A percentile compares a stretch with the other conserved stretches of the same genome.
phyloP scores from a whole-genome alignment of 2,888 invertebrate genomes.

The Calameuta idolon region DNA sequence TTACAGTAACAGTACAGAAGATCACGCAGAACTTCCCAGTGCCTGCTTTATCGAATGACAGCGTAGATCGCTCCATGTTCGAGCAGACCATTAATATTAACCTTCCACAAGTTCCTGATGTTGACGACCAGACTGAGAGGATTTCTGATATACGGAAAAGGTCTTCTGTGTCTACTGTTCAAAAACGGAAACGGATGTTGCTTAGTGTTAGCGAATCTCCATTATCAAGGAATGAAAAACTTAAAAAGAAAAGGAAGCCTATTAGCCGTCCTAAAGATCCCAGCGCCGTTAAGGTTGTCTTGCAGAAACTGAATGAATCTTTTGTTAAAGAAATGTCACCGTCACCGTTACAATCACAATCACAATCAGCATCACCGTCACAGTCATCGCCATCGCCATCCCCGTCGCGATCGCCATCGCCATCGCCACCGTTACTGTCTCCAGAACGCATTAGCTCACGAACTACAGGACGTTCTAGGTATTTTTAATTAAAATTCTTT shows the following conservation, averaged over 20 bases:
- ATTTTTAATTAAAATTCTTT: background rate
- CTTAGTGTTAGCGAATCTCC: slow-evolving; percentile 25
- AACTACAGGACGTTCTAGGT: slow-evolving; percentile 6
- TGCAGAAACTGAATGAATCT: slow-evolving; percentile 50
- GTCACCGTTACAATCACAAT: background rate
- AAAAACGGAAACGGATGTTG: background rate
- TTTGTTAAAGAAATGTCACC: slow-evolving; percentile 27
- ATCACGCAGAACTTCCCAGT: slow-evolving; percentile 14
- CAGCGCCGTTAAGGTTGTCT: slow-evolving; percentile 55
- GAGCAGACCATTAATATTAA: background rate
- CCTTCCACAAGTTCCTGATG: background rate
- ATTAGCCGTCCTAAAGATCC: slow-evolving; percentile 46
- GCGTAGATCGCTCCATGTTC: background rate
- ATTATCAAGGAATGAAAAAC: slow-evolving; percentile 14
- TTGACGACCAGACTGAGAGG: background rate
- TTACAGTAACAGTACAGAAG: slow-evolving; percentile 39
- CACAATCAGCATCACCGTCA: no score
- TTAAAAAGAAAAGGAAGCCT: slow-evolving; percentile 19
- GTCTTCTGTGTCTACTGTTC: background rate
- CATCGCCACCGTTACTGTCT: background rate
- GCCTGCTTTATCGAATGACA: background rate
- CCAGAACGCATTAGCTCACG: slow-evolving; percentile 4
- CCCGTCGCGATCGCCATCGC: no score
- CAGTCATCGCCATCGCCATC: no score
- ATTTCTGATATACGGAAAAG: background rate